phyloP scores from a whole-genome alignment of 2,797 vertebrate species.

The Pteropus rufus region DNA sequence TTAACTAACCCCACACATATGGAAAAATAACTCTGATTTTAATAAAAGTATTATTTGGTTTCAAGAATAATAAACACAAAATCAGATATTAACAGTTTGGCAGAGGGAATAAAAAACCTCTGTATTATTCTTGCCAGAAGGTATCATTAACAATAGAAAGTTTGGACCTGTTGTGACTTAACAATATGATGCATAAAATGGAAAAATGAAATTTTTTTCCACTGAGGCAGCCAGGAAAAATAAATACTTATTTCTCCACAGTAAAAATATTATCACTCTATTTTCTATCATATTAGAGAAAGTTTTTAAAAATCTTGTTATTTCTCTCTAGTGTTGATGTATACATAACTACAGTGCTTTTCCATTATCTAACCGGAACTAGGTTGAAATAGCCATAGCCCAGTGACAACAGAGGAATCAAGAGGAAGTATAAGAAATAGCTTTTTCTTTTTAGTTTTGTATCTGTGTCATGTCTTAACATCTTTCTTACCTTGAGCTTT shows the following conservation, averaged over 20 bases:
- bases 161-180: background rate
- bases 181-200: background rate
- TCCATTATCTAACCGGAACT: background rate
- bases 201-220: background rate
- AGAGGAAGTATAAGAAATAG: background rate
- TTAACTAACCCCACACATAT: background rate
- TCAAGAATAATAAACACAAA: conserved; percentile 35
- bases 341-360: background rate
- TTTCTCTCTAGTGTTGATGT: background rate
- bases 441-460: background rate
- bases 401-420: background rate
- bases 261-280: conserved; percentile 15
- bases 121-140: background rate
- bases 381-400: background rate
- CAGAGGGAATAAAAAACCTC: background rate
- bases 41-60: conserved; percentile 12
- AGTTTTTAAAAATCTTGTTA: background rate
- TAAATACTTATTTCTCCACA: conserved; percentile 38
- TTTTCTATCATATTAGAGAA: conserved; percentile 14
- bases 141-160: background rate
- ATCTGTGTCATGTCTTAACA: background rate
- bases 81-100: background rate
- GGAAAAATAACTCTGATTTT: conserved; percentile 29
- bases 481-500: conserved; percentile 91
- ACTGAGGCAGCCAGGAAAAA: background rate